These are phyloP conservation scores for Parascotia fuliginaria DNA, from an alignment of 2,888 invertebrate genomes.

Conservation along the genomic window DNA sequence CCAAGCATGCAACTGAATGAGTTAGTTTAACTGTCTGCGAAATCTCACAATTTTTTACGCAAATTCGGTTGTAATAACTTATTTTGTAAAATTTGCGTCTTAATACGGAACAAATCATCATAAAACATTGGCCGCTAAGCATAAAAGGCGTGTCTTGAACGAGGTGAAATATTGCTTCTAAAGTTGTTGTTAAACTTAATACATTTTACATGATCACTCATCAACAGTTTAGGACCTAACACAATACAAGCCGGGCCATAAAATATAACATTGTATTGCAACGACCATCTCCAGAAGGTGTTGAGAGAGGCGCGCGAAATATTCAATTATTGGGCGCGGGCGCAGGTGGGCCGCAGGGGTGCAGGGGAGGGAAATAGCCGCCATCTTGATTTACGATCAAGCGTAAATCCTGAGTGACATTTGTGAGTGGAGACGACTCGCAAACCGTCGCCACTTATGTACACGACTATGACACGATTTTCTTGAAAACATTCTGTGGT, in stretches of 20 bases:
- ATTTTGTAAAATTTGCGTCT: conserved; percentile 50
- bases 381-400: conserved; percentile 84
- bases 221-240: conserved; percentile 84
- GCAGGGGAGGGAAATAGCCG: conserved; percentile 62
- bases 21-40: too few species aligned
- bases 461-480: conserved; percentile 65
- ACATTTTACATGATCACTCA: conserved; percentile 81
- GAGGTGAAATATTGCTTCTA: conserved; percentile 83
- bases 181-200: conserved; percentile 82
- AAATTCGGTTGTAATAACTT: neutral
- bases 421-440: conserved; percentile 76
- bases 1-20: too few species aligned
- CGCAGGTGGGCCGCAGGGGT: conserved; percentile 69
- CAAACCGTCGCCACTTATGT: conserved; percentile 55
- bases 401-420: conserved; percentile 83
- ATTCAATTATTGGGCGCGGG: conserved; percentile 83
- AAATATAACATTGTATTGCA: conserved; percentile 80
- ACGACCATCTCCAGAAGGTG: conserved; percentile 74
- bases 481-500: conserved; percentile 69
- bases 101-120: conserved; percentile 83
- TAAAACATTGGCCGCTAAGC: conserved; percentile 77
- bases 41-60: too few species aligned
- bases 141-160: conserved; percentile 72
- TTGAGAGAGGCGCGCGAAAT: conserved; percentile 83
- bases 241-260: conserved; percentile 77